Conservation (phyloP, 2,797 vertebrate species). For the Microctenopoma stevenorrisi region DNA sequence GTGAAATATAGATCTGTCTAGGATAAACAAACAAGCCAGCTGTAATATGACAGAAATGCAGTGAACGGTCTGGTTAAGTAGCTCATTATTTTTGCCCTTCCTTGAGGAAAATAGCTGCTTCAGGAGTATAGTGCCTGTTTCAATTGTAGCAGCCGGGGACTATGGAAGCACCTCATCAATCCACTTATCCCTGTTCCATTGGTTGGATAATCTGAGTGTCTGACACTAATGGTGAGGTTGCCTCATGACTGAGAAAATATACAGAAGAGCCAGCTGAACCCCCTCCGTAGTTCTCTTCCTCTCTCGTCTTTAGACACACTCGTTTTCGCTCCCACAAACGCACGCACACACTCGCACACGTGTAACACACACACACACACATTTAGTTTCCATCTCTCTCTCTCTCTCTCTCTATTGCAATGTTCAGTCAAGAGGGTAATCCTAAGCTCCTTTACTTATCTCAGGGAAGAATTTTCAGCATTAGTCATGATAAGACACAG, state of each 20-base stretch:
- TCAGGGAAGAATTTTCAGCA: constrained; percentile 84
- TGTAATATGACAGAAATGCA: constrained; percentile 94
- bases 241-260: constrained; percentile 83
- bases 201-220: constrained; percentile 84
- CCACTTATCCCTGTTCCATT: constrained; percentile 83
- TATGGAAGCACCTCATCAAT: constrained; percentile 87
- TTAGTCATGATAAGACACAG: constrained; percentile 85
- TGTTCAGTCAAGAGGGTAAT: constrained; percentile 85
- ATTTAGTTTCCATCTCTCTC: constrained; percentile 55
- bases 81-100: constrained; percentile 91
- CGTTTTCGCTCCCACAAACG: constrained; percentile 29
- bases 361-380: constrained; percentile 59
- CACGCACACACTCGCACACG: constrained; percentile 50
- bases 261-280: constrained; percentile 77
- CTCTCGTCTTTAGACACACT: constrained; percentile 57
- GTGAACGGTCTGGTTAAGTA: constrained; percentile 88
- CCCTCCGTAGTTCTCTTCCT: constrained; percentile 64
- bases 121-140: constrained; percentile 70
- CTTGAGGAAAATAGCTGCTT: constrained; percentile 85
- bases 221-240: constrained; percentile 87
- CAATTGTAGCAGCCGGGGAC: constrained; percentile 75
- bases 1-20: constrained; percentile 95
- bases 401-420: constrained; percentile 72
- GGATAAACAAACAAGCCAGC: constrained; percentile 94
- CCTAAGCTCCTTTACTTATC: constrained; percentile 88